Evolutionary conservation across 2,113 vertebrate species (phyloP).

Genomic region (Plecotus auritus): DNA sequence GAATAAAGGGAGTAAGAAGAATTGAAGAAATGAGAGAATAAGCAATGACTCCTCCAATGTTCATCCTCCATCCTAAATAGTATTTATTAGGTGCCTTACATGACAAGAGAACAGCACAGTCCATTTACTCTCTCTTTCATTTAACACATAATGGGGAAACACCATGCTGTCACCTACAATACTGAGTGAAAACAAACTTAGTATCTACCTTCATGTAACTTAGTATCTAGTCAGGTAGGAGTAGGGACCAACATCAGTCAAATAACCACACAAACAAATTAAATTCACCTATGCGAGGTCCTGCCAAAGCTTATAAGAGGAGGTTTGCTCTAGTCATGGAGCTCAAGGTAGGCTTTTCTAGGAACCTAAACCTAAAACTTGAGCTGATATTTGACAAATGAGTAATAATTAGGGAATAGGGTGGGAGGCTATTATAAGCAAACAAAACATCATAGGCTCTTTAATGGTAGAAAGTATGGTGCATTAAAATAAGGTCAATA

Average conservation of each 20-base stretch:
- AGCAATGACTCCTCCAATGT: not conserved
- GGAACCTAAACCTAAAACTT: not conserved
- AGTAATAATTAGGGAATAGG: not conserved
- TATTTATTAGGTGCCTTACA: not conserved
- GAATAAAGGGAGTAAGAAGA: conserved; percentile 1
- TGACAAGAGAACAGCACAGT: not conserved
- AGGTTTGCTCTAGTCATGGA: not conserved
- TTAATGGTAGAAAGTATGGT: not conserved
- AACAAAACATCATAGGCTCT: not conserved
- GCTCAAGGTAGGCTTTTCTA: not conserved
- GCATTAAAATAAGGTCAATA: not conserved
- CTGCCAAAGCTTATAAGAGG: not conserved
- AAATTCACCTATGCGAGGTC: not conserved
- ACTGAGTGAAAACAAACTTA: not conserved
- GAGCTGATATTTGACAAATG: not conserved
- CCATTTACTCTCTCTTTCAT: not conserved
- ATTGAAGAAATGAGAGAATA: not conserved
- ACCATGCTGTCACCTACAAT: not conserved
- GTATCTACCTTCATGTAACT: not conserved
- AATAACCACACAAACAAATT: not conserved
- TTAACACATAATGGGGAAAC: not conserved
- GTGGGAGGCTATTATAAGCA: not conserved
- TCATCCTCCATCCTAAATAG: not conserved
- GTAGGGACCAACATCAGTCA: not conserved
- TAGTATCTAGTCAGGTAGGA: not conserved